Base-by-base conservation (phyloP, 2,113 vertebrate species). In the Bambusicola thoracicus region DNA sequence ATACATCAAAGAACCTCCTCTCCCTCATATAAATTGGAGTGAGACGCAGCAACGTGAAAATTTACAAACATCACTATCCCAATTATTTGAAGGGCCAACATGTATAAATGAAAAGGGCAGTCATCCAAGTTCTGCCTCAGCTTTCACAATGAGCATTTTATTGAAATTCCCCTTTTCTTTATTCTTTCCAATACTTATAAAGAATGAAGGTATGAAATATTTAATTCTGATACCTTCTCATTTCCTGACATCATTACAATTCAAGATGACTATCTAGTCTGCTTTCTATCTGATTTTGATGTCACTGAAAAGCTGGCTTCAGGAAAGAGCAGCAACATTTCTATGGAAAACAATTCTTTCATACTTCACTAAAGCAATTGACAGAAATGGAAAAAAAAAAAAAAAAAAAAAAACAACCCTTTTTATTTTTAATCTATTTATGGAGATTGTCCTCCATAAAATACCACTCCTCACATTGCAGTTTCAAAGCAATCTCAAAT, bases 271-370 rank as follows among this genome's bases (percentile, higher is more conserved):
- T 81, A 68, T 72, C 55, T 67, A 32, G 13, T 38, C 62, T 58
- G 13, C 75, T 89, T 84, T 81, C 5, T 80, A 40, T 58, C 61
- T 92, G 32, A 38, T 67, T 93, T 62, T 86, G 30, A 75, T 85
- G 49, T 32, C 61, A 88, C 66, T 67, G 72, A 93, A 86, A 61
- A 56, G 18, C 58, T 82, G 21, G 46, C 63, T 94, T 91, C 78
- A 89, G 76, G 69, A 92, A 92, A 91, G 65, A 90, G 62, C 44
- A 95, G 89, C 84, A 91, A 44, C 69, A 58, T 62, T 93, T 85
- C 63, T 36, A 34, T 44, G 74, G 48, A 80, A 88, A 70, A 80
- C 32, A 32, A 40, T 61, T 90, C 61, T 92, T 94, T 41, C n/a
- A 59, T 4, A 25, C 48, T 81, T 78, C 81, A 84, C 63, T 73